phyloP scores from a whole-genome alignment of 2,888 invertebrate genomes.

The Ptycholaimellus sp. region DNA sequence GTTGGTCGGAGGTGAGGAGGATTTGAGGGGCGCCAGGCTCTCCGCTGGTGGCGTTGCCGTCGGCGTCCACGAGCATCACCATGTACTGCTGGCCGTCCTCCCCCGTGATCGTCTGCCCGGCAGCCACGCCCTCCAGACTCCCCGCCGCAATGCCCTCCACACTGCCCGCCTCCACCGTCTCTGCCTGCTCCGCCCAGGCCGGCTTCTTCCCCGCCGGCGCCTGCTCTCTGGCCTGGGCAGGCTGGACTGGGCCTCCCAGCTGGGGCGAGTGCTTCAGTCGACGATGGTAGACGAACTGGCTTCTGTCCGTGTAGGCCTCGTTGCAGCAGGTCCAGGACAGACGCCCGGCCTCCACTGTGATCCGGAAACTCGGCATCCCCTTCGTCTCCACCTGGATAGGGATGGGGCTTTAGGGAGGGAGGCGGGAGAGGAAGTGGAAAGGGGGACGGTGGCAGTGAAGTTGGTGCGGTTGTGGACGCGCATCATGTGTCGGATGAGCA shows the following conservation, averaged over 20 bases:
- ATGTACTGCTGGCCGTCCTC: constrained; percentile 1
- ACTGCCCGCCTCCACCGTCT: too few species aligned
- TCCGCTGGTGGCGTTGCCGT: not conserved
- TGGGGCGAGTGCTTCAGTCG: not conserved
- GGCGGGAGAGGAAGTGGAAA: too few species aligned
- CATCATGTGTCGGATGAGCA: constrained; percentile 18
- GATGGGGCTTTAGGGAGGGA: too few species aligned
- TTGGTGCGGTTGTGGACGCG: constrained; percentile 14
- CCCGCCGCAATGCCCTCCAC: too few species aligned
- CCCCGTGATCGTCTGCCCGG: too few species aligned
- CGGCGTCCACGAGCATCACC: not conserved
- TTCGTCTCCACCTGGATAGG: too few species aligned
- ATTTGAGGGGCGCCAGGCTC: not conserved
- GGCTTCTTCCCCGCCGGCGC: too few species aligned
- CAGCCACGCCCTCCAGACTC: too few species aligned
- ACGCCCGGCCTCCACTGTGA: not conserved
- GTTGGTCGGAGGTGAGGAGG: constrained; percentile 1
- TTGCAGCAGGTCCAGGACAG: constrained; percentile 1
- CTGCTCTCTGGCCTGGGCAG: too few species aligned
- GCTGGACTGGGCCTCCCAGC: too few species aligned
- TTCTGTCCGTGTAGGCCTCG: not conserved
- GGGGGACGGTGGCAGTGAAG: constrained; percentile 12
- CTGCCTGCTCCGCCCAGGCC: too few species aligned
- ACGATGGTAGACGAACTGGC: constrained; percentile 1
- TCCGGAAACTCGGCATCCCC: constrained; percentile 3